A percentile compares a stretch with the other conserved stretches of the same genome.
Conservation (phyloP, 2,888 invertebrate genomes). For the Napeogenes sylphis region DNA sequence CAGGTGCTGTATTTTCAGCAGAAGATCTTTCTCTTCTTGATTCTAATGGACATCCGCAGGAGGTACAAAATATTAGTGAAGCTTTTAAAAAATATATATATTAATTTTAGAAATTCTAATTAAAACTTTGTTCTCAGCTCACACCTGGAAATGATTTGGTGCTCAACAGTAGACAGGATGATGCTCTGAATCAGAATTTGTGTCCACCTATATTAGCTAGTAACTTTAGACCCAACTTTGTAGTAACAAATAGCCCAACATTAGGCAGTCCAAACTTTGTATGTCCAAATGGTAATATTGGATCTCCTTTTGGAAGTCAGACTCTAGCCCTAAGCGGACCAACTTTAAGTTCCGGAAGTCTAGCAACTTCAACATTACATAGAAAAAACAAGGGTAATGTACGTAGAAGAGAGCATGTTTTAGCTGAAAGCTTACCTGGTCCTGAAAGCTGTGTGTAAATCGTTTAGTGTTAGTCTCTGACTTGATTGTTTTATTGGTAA, state of each 20-base stretch:
- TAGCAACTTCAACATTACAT: conserved; percentile 68
- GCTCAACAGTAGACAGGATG: conserved; percentile 58
- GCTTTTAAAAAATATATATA: background rate
- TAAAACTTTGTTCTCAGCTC: conserved; percentile 42
- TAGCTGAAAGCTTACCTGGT: conserved; percentile 90
- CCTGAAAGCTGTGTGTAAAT: conserved; percentile 90
- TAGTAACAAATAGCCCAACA: conserved; percentile 66
- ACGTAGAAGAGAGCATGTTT: conserved; percentile 84
- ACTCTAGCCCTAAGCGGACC: conserved; percentile 57
- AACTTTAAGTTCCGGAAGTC: conserved; percentile 66
- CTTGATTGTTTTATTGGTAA: background rate
- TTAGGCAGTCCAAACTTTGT: conserved; percentile 73
- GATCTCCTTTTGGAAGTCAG: conserved; percentile 67
- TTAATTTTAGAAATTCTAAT: background rate
- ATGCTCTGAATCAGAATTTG: conserved; percentile 63
- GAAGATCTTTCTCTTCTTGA: conserved; percentile 70
- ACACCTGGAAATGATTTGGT: conserved; percentile 57
- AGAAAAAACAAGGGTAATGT: conserved; percentile 72
- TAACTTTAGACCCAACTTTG: conserved; percentile 67
- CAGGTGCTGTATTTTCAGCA: conserved; percentile 71
- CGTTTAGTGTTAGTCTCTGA: background rate
- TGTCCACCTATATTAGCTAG: conserved; percentile 49
- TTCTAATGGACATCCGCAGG: conserved; percentile 59
- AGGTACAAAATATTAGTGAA: conserved; percentile 36
- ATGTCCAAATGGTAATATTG: conserved; percentile 67